Base-by-base conservation (phyloP, 1,140 invertebrate genomes). In the Zaprionus inermis region DNA sequence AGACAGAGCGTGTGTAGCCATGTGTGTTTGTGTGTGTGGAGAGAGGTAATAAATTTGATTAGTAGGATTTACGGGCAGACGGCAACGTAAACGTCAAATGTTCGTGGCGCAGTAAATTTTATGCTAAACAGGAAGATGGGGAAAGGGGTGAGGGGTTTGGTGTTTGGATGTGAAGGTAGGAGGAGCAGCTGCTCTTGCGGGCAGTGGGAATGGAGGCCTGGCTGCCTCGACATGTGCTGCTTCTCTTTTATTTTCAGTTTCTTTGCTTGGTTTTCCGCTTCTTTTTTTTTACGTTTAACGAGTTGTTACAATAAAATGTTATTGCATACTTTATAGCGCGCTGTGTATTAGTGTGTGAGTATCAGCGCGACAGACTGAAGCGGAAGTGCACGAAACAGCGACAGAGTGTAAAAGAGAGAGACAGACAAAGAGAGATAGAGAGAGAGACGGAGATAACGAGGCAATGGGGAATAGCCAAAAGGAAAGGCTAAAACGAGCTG, bases 21-120 rank as follows among this genome's bases (percentile, higher is more conserved):
- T 32, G 16, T 55, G 38, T 58, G 24, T 55, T n/a, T 55, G 16
- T 68, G 60, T 61, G 10, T 72, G 72, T 71, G 66, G 80, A 67
- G 75, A 75, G 63, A 52, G 76, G 84, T 84, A 88, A 88, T 88
- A 88, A 88, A 88, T 88, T 88, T 88, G 84, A 88, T 88, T 88
- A 88, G 83, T 76, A 75, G 84, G 84, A 88, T 88, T 88, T 84
- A 88, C 84, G 84, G 60, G 73, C 70, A 55, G 71, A 76, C 64
- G 80, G 83, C 70, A 75, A 78, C 76, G 76, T 76, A 77, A 83
- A 74, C 84, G 79, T 78, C 84, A 89, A 86, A 88, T 76, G 79
- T 70, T 88, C 72, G 81, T 77, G 84, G 79, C 77, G 83, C 79
- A 79, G 83, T 86, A 89, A 83, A 86, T 89, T 86, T 88, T 86